A percentile compares a stretch with the other conserved stretches of the same genome.
Conservation (phyloP, 1,140 invertebrate genomes). For the Phymorhynchus buccinoides region DNA sequence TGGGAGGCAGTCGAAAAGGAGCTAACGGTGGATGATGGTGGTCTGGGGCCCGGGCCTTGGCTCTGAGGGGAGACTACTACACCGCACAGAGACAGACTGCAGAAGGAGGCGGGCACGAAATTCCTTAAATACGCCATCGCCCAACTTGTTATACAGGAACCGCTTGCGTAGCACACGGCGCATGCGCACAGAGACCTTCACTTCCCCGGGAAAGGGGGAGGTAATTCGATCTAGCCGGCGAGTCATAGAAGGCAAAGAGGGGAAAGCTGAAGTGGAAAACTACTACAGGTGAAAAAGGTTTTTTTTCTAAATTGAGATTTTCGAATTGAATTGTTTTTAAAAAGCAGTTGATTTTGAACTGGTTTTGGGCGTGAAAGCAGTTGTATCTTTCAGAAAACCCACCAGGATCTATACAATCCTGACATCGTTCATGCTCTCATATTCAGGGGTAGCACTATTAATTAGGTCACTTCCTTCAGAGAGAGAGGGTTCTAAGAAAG, state of each 20-base stretch:
- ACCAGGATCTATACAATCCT: not conserved
- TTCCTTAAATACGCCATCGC: slow-evolving; percentile 52
- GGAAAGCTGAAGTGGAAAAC: not conserved
- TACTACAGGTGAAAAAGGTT: not conserved
- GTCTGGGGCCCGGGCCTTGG: slow-evolving; percentile 22
- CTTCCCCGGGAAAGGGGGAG: not conserved
- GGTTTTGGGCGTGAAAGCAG: not conserved
- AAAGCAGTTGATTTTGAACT: not conserved
- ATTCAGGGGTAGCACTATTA: not conserved
- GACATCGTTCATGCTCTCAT: not conserved
- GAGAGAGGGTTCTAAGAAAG: not conserved
- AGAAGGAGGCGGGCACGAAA: slow-evolving; percentile 38
- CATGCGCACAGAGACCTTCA: slow-evolving; percentile 38
- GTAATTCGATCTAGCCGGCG: slow-evolving; percentile 25
- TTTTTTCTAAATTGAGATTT: not conserved
- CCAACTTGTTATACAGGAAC: slow-evolving; percentile 41
- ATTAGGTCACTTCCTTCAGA: not conserved
- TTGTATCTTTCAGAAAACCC: no score
- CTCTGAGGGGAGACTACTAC: slow-evolving; percentile 15
- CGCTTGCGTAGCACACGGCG: not conserved
- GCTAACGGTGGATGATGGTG: not conserved
- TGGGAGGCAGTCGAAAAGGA: slow-evolving; percentile 5
- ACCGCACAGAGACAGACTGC: slow-evolving; percentile 41
- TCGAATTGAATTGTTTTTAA: not conserved
- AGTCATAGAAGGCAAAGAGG: slow-evolving; percentile 41